Evolutionary conservation across 2,888 invertebrate species (phyloP), one percentile per base, ranked within the genome.

Genomic region (Muschampia plurimacula): DNA sequence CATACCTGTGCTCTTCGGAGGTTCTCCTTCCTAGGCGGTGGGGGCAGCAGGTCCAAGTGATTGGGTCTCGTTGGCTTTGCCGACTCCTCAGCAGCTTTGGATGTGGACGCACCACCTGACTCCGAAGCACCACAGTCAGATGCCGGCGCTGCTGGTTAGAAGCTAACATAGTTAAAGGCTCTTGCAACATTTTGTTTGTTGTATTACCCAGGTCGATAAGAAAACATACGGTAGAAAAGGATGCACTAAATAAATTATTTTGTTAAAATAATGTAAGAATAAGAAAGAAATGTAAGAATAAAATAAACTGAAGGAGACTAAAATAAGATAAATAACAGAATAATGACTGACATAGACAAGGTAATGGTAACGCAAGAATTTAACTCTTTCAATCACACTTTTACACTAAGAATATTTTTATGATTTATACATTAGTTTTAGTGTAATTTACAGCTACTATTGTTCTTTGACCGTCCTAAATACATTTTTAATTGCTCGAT

Each of bases 31-130:
- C 84, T 85, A 0, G 92, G 92, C 5, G 93, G 95, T 2, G 95
- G 95, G 6, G 95, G 94, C 66, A 95, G 84, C 8, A 95, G 84
- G 57, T 95, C 93, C 46, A 95, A 80, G 55, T 91, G 91, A 12
- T 13, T 70, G 1, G 70, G 70, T 36, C 59, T 65, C 7, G 2
- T 77, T 83, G 52, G 69, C 81, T 87, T 90, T 7, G 39, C 39
- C 73, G 81, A 86, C 76, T 78, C 76, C n/a, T 77, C 75, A 10
- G 66, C 75, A 0, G 79, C 86, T 80, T 86, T 95, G 78, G 89
- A 94, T 67, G 83, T 89, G 22, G 89, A 95, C 71, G 82, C 89
- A 13, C 83, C 83, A 1, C 84, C 88, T 39, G 84, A 81, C 64
- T 89, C 92, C 44, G 92, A 92, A 10, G 84, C 87, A 44, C 86